Base-by-base conservation (phyloP, 2,888 invertebrate species). In the Perithous albicinctus region DNA sequence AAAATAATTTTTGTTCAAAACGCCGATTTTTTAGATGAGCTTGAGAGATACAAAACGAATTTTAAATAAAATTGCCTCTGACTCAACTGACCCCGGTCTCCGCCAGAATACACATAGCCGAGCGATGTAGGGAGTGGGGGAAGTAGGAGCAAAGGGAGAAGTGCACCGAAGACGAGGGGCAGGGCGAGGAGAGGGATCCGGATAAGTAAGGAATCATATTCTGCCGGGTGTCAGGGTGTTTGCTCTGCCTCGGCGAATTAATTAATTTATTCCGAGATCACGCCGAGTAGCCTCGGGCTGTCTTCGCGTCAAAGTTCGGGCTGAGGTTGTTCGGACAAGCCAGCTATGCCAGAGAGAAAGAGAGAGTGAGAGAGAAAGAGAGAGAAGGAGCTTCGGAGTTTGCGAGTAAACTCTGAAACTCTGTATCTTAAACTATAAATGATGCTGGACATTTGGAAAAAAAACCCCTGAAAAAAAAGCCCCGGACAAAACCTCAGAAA, bases 191-290 rank as follows among this genome's bases (percentile, higher is more conserved):
- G 78, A 84, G 84, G 85, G 80, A 43, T 66, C 66, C 70, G 89
- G 89, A 88, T 91, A 91, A 90, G 91, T 89, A 91, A 90, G 89
- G 88, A 90, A 90, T 90, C 91, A 88, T 90, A 90, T 90, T 90
- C 90, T 85, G 87, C 85, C 86, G 89, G 90, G 91, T 90, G 90
- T 90, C 90, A 90, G 90, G 80, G 86, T 90, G 90, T 91, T 90
- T 91, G 88, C 89, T 91, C 87, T 89, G 86, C 86, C 86, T 87
- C 86, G 87, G 85, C 88, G 91, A 89, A 91, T 91, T 91, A 90
- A 90, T 90, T 90, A 91, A 90, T 90, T 90, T 89, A 89, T 90
- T 90, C 89, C 85, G 86, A 90, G 90, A 91, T 91, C 87, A 88
- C 83, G 86, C 84, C 83, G 87, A 85, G 73, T 81, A 84, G 84